Evolutionary conservation across 2,888 invertebrate genomes (phyloP).

Genomic region (Heliconius charithonia): DNA sequence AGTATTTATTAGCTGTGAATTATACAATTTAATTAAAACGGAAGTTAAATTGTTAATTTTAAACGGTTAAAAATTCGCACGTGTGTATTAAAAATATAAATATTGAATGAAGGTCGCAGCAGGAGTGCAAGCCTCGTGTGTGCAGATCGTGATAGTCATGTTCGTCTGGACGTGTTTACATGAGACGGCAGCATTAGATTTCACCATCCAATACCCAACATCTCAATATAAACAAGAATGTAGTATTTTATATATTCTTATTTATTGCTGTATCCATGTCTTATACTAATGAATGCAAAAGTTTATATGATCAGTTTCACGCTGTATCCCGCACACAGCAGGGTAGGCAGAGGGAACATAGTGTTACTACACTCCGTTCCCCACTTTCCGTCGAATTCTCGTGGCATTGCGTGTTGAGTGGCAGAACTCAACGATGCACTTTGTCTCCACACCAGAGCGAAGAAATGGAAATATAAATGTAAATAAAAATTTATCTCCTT

Average conservation of each 20-base stretch:
- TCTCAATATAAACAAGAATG: not conserved
- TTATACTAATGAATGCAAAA: too few relatives aligned
- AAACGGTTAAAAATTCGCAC: not conserved
- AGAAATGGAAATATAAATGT: too few relatives aligned
- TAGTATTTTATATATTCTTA: not conserved
- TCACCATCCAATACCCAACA: slow-evolving; percentile 1
- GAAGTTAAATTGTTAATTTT: not conserved
- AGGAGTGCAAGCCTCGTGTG: not conserved
- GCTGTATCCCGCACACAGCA: too few relatives aligned
- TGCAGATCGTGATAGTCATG: not conserved
- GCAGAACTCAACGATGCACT: too few relatives aligned
- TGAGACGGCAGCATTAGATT: not conserved
- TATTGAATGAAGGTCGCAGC: not conserved
- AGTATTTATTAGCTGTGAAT: not conserved
- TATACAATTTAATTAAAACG: not conserved
- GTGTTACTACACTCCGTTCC: too few relatives aligned
- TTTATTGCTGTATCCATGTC: not conserved
- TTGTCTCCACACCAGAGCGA: too few relatives aligned
- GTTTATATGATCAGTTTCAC: too few relatives aligned
- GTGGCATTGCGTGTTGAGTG: too few relatives aligned
- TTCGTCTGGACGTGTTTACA: slow-evolving; percentile 1
- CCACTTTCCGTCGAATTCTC: too few relatives aligned
- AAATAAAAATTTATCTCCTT: too few relatives aligned
- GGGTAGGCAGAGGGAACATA: too few relatives aligned
- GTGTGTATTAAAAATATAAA: not conserved